phyloP scores from a whole-genome alignment of 2,888 invertebrate genomes.

The Incurvaria masculella region DNA sequence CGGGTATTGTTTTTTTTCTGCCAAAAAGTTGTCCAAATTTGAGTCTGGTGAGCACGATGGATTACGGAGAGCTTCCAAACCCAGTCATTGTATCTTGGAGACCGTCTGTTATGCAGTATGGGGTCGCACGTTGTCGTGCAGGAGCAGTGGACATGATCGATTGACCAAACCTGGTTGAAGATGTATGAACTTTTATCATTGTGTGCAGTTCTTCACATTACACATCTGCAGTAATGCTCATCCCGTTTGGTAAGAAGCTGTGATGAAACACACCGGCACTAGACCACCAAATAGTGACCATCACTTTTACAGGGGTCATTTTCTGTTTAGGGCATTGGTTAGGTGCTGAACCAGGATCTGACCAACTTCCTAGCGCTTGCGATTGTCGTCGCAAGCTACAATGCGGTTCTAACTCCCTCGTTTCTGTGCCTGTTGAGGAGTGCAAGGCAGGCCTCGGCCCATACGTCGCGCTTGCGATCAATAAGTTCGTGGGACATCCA shows the following conservation, averaged over 20 bases:
- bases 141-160: no score
- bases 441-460: constrained; percentile 7
- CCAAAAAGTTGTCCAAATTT: constrained; percentile 13
- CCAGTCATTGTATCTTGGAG: constrained; percentile 8
- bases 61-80: constrained; percentile 7
- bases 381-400: constrained; percentile 7
- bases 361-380: constrained; percentile 7
- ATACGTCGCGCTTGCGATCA: constrained; percentile 8
- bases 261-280: constrained; percentile 17
- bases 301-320: constrained; percentile 13
- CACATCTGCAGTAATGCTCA: constrained; percentile 15
- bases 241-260: constrained; percentile 17
- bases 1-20: constrained; percentile 9
- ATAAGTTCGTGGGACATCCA: constrained; percentile 6
- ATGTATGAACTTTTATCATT: no score
- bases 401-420: no score
- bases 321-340: constrained; percentile 13
- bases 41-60: constrained; percentile 9
- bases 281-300: constrained; percentile 15
- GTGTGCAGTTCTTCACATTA: constrained; percentile 13
- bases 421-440: constrained; percentile 7
- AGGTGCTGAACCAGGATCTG: constrained; percentile 4
- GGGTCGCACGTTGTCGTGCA: background rate
- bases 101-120: background rate
- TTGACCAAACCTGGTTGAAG: no score